Base-by-base conservation (phyloP, 2,888 invertebrate genomes). In the Cartodere bifasciata region DNA sequence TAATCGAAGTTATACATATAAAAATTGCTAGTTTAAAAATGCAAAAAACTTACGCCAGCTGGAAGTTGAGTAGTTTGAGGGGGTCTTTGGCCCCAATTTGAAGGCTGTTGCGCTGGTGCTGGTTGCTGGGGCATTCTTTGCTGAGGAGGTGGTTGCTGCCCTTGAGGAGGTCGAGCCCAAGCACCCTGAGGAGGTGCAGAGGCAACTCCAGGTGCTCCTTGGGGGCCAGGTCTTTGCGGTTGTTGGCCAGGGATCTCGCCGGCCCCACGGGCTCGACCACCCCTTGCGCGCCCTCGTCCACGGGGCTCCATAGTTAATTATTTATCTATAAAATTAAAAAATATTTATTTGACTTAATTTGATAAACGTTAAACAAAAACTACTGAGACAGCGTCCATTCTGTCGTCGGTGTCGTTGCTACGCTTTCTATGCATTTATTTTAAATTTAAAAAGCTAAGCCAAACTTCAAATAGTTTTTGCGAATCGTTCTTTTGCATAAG, bases 251-350 rank as follows among this genome's bases (percentile, higher is more conserved):
- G 7, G 9, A 6, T 9, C 9, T 20, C 21, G 2, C 22, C 31
- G 2, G 22, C 27, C 5, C 31, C 61, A 31, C 41, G 48, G 2
- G 55, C 57, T 22, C 65, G 48, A 7, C 65, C 67, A 32, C 62
- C 36, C n/a, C 49, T 46, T 3, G 36, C 38, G 6, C 36, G 29
- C 4, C 27, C 36, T 5, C 36, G 17, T 11, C 34, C 34, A 11
- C 29, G 24, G 2, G 34, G 34, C 23, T 34, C 34, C 34, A 34
- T 34, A 4, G 6, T 27, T 34, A 10, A 16, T n/a, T n/a, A n/a
- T n/a, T n/a, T n/a, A n/a, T n/a, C n/a, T n/a, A n/a, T n/a, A n/a
- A n/a, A n/a, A n/a, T n/a, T n/a, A n/a, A n/a, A n/a, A n/a, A n/a
- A n/a, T n/a, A n/a, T n/a, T n/a, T n/a, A n/a, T n/a, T n/a, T n/a